Percentiles rank a stretch among this genome's conserved stretches.
Evolutionary conservation across 2,113 vertebrate genomes (phyloP).

Genomic region (Circaetus cinerascens): DNA sequence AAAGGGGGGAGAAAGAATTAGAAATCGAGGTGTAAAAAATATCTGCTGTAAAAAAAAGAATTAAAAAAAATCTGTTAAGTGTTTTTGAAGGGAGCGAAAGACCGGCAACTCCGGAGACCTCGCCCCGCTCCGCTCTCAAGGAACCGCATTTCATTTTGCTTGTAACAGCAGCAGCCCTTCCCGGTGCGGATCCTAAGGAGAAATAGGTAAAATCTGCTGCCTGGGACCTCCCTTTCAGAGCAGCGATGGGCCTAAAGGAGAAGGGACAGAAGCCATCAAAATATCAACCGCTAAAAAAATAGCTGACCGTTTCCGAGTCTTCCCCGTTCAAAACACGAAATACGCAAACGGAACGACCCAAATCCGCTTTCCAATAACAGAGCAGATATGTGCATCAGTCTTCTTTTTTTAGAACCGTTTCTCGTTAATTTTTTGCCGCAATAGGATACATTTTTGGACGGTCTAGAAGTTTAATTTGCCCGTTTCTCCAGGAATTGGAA

Average conservation of each 20-base stretch:
- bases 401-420: neutral
- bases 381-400: fast-evolving
- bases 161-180: neutral
- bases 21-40: neutral
- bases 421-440: neutral
- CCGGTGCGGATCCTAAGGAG: neutral
- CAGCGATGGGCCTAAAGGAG: neutral
- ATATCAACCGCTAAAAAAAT: neutral
- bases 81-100: neutral
- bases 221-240: neutral
- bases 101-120: neutral
- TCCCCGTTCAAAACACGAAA: neutral
- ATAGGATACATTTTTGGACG: neutral
- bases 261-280: neutral
- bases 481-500: neutral
- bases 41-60: neutral
- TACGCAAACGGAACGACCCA: fast-evolving
- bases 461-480: neutral
- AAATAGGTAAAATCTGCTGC: neutral
- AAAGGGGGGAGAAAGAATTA: fast-evolving
- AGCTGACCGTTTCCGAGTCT: neutral
- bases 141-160: neutral
- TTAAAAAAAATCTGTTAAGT: neutral
- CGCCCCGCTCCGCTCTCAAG: neutral
- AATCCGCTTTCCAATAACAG: neutral